Evolutionary conservation across 2,797 vertebrate species (phyloP).

Genomic region (Amblyopsis hoosieri): DNA sequence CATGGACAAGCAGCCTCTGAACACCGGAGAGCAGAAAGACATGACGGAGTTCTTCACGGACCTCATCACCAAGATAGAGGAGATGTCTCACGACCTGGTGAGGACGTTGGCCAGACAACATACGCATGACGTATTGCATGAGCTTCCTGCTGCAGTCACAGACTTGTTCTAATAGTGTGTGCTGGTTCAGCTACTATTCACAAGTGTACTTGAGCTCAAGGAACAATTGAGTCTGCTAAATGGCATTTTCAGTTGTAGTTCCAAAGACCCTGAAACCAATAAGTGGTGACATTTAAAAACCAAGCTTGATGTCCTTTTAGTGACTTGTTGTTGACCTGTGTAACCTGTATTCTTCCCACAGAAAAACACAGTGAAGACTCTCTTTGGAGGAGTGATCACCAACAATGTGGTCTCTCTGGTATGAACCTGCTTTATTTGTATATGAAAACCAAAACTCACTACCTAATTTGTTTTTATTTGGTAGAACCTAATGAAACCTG

Average conservation of each 20-base stretch:
- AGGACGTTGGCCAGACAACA: slow-evolving; percentile 20
- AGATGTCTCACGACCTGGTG: slow-evolving; percentile 98
- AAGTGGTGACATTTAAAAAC: too few species aligned
- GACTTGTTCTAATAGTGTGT: too few species aligned
- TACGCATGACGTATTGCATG: not conserved
- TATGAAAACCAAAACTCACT: not conserved
- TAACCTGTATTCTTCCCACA: slow-evolving; percentile 50
- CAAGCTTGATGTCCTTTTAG: not conserved
- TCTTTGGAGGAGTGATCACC: slow-evolving; percentile 98
- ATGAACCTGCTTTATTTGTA: slow-evolving; percentile 49
- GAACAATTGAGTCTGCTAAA: too few species aligned
- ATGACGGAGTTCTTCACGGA: slow-evolving; percentile 99
- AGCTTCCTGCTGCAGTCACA: not conserved
- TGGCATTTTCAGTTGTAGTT: too few species aligned
- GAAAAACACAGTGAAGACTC: slow-evolving; percentile 98
- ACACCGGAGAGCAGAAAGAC: slow-evolving; percentile 98
- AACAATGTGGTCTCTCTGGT: slow-evolving; percentile 99
- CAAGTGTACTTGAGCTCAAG: too few species aligned
- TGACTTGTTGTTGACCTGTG: not conserved
- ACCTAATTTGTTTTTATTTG: too few species aligned
- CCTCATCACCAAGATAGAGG: slow-evolving; percentile 98
- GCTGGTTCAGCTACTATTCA: too few species aligned
- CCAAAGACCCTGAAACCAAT: too few species aligned
- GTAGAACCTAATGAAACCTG: too few species aligned
- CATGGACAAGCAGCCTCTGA: slow-evolving; percentile 98